A percentile compares a stretch with the other conserved stretches of the same genome.
Conservation (phyloP, 2,113 vertebrate genomes). For the Centropus unirufus region DNA sequence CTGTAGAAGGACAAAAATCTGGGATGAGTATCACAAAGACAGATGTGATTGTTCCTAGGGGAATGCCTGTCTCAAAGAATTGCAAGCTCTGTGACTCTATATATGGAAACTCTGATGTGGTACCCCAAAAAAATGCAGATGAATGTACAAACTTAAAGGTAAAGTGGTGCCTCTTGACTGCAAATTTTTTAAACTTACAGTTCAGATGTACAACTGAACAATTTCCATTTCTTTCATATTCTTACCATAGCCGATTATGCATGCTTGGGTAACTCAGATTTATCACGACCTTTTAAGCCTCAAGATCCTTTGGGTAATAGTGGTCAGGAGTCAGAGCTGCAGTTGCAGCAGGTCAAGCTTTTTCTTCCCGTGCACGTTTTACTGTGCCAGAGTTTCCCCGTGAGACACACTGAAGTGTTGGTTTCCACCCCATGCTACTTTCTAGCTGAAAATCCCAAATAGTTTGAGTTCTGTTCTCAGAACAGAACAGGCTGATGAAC, state of each 20-base stretch:
- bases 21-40: not conserved
- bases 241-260: not conserved
- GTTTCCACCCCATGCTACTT: not conserved
- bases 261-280: not conserved
- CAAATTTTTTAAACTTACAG: not conserved
- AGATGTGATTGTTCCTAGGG: not conserved
- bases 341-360: not conserved
- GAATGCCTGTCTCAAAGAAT: not conserved
- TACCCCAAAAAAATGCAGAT: not conserved
- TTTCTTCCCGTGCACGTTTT: not conserved
- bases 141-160: not conserved
- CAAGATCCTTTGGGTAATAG: not conserved
- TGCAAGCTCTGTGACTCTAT: not conserved
- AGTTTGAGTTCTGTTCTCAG: conserved; percentile 5
- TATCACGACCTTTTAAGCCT: not conserved
- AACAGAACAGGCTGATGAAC: too few relatives aligned
- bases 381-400: not conserved
- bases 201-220: not conserved
- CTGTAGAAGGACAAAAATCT: not conserved
- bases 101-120: not conserved
- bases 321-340: not conserved
- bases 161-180: not conserved
- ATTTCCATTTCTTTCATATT: not conserved
- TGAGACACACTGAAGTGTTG: not conserved
- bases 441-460: not conserved